Base-by-base conservation (phyloP, 1,140 invertebrate genomes). In the Venustaconcha ellipsiformis region DNA sequence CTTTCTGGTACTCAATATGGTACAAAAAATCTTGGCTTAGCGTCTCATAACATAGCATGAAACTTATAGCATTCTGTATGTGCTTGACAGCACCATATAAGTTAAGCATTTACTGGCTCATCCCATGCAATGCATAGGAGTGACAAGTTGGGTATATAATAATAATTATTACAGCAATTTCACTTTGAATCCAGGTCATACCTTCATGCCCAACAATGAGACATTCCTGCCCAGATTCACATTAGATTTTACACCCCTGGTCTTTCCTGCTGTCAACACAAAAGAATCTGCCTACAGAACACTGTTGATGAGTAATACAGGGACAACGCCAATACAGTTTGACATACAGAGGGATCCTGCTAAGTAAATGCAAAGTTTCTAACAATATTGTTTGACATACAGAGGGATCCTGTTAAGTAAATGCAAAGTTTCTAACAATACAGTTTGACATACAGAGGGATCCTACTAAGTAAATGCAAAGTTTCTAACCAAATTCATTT, bases 191-290 rank as follows among this genome's bases (percentile, higher is more conserved):
- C 13, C 69, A 90, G 89, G 86, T 67, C 88, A 90, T 48, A 90
- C 88, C 2, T 90, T 90, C 78, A 82, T 83, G 78, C 84, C 87
- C 1, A 84, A 86, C 77, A 87, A 88, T 78, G 87, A 90, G 70
- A 87, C 88, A 1, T 89, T 89, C 78, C 77, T 88, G 72, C 89
- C 89, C 20, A 78, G 84, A 37, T 80, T 76, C 37, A 70, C 55
- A 1, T 68, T 90, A 20, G 84, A 86, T 67, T 68, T 81, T 6
- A 62, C 78, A 12, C 72, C 78, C 11, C 70, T 90, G 3, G 83
- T 88, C 12, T 90, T 90, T 79, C 83, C 88, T 13, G 88, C 86
- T 11, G 86, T 89, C 55, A 89, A 87, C 73, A 66, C 81, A 3
- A 85, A 85, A 62, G 88, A 89, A 63, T 80, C 85, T 0, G 77